Base-by-base conservation (phyloP, 2,888 invertebrate genomes). In the Thymelicus sylvestris region DNA sequence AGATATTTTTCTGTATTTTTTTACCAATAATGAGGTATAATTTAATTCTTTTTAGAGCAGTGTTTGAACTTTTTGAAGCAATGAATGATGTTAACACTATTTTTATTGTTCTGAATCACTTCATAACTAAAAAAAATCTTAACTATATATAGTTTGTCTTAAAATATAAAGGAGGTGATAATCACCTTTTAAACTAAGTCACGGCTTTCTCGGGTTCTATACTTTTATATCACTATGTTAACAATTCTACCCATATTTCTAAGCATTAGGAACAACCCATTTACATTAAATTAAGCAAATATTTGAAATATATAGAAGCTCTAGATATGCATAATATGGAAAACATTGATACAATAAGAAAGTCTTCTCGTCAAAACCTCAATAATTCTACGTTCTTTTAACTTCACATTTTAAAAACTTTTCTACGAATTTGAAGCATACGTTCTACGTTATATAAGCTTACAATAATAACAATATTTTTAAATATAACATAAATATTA, bases 401-500 rank as follows among this genome's bases (percentile, higher is more conserved):
- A 55, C 62, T 62, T 50, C 67, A 60, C 55, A 63, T 68, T 13
- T 63, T 57, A 64, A 55, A 62, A 69, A 41, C 50, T 48, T 24
- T 50, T 19, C 24, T 55, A n/a, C 8, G 44, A 68, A 63, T 63
- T 64, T 52, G 47, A 68, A 71, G 74, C 75, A 77, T 88, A 89
- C 88, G 89, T 89, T 86, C 88, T 82, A 90, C 89, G 88, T 86
- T 88, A 88, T 86, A 86, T 80, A 84, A 85, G 83, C 83, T 86
- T 82, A 85, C 73, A 80, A 74, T 83, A 81, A 84, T 77, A 79
- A 92, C 89, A 90, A 89, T 91, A 86, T 86, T 86, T 84, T 90
- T 90, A 90, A 92, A 92, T 90, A 91, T 87, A 83, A 88, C 85
- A 92, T 93, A 93, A 93, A 92, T 93, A 93, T 91, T 93, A 92